These are phyloP conservation scores for Cantharis lateralis DNA, from an alignment of 2,888 invertebrate species.

Conservation along the genomic window DNA sequence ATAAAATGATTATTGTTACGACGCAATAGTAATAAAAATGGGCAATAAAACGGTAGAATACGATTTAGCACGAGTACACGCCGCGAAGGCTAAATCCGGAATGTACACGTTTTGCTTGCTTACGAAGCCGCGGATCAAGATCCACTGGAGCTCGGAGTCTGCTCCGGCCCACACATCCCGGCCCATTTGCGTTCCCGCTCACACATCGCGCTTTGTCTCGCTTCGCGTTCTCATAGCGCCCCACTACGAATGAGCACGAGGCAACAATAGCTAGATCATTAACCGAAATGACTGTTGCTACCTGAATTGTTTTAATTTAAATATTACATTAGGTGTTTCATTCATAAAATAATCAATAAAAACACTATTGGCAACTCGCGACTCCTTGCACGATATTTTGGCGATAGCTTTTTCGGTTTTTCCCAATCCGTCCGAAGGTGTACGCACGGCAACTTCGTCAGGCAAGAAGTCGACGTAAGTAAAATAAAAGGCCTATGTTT, in stretches of 20 bases:
- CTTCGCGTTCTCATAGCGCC: slow-evolving; percentile 53
- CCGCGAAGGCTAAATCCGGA: slow-evolving; percentile 54
- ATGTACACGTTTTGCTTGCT: slow-evolving; percentile 70
- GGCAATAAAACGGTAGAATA: slow-evolving; percentile 48
- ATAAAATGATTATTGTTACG: slow-evolving; percentile 56
- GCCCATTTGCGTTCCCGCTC: slow-evolving; percentile 55
- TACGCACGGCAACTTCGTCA: neutral
- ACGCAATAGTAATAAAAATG: slow-evolving; percentile 50
- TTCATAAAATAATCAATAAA: slow-evolving; percentile 1
- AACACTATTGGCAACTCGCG: neutral
- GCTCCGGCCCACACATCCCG: slow-evolving; percentile 57
- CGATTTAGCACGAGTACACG: slow-evolving; percentile 45
- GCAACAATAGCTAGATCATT: slow-evolving; percentile 53
- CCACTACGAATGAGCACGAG: slow-evolving; percentile 51
- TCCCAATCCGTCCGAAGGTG: neutral
- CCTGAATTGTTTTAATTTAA: slow-evolving; percentile 48
- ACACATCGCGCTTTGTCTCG: slow-evolving; percentile 47
- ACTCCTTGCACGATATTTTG: neutral
- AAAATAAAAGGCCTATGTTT: neutral
- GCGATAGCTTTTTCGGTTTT: neutral
- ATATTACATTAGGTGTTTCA: slow-evolving; percentile 22
- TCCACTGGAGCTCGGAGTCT: slow-evolving; percentile 64
- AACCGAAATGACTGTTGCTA: slow-evolving; percentile 53
- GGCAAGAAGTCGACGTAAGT: neutral
- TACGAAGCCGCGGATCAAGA: slow-evolving; percentile 64